These are phyloP conservation scores for Ephestia elutella DNA, from an alignment of 1,140 invertebrate species.

Conservation along the genomic window DNA sequence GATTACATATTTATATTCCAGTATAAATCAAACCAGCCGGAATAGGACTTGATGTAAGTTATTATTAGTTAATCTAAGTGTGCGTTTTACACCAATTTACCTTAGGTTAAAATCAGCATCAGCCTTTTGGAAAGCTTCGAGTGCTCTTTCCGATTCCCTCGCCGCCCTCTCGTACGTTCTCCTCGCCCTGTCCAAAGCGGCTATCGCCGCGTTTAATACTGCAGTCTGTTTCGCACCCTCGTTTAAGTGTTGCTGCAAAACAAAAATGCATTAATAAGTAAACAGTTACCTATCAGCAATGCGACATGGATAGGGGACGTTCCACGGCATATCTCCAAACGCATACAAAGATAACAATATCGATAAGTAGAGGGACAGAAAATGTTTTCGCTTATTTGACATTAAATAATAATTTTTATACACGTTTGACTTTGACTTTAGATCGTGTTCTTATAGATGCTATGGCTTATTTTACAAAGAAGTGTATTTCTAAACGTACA, in stretches of 20 bases:
- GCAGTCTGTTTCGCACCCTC: slow-evolving; percentile 90
- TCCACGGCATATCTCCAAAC: neutral
- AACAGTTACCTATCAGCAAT: neutral
- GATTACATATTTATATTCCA: too few relatives aligned
- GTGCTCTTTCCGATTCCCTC: slow-evolving; percentile 91
- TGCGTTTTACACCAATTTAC: too few relatives aligned
- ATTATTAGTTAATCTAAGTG: too few relatives aligned
- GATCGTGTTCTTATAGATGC: too few relatives aligned
- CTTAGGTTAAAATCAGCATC: slow-evolving; percentile 97
- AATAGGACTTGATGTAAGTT: too few relatives aligned
- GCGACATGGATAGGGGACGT: neutral
- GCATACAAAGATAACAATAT: slow-evolving; percentile 7
- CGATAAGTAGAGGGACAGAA: neutral
- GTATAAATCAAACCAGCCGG: too few relatives aligned
- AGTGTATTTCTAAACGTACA: too few relatives aligned
- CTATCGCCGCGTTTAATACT: slow-evolving; percentile 78
- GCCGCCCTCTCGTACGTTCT: slow-evolving; percentile 96
- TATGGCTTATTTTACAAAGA: too few relatives aligned
- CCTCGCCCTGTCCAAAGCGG: slow-evolving; percentile 90
- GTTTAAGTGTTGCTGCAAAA: slow-evolving; percentile 84
- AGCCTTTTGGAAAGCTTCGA: slow-evolving; percentile 94
- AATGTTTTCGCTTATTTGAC: neutral
- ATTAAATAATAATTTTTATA: too few relatives aligned
- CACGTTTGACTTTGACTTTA: too few relatives aligned
- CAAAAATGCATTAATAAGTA: neutral